Evolutionary conservation across 1,140 invertebrate genomes (phyloP), one percentile per base, ranked within the genome.

Genomic region (Heliconius congener): DNA sequence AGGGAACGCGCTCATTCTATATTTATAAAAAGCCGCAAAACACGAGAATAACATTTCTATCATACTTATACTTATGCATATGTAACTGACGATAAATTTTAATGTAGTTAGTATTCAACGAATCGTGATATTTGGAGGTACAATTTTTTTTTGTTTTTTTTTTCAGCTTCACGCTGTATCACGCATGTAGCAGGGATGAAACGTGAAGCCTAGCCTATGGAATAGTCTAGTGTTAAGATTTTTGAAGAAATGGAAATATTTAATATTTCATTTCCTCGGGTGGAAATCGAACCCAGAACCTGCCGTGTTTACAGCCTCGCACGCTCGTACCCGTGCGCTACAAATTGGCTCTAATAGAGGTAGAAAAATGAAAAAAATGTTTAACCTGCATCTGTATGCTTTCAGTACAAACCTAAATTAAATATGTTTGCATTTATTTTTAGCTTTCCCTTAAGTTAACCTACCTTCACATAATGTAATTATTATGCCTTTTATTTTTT

Each of bases 1-100:
- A 89, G 93, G 90, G 88, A 85, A 82, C 66, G 76, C 80, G 77
- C 82, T 92, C 87, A 90, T 90, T 87, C 75, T 82, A 83, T 92
- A 92, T 91, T 91, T 86, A 91, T 90, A 85, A 87, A 76, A 85
- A 71, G 81, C 70, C 73, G 80, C 73, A 76, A 82, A 83, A 82
- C 83, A 81, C 80, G 27, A 50, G 73, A 81, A 81, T 70, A 60
- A 81, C 73, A 73, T 81, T 81, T 71, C 34, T 19, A 81, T 76
- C 37, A 30, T 66, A 30, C 23, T 30, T 66, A 30, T 23, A 23
- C 8, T 23, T 23, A 57, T 8, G 8, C 2, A 9, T 57, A 57
- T n/a, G n/a, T 23, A 23, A 57, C 6, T 57, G n/a, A 9, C 8
- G 55, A 57, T 30, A 13, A 60, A 4, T 30, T 66, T 66, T 66